Evolutionary conservation across 2,888 invertebrate species (phyloP).

Genomic region (Tridacna gigas): DNA sequence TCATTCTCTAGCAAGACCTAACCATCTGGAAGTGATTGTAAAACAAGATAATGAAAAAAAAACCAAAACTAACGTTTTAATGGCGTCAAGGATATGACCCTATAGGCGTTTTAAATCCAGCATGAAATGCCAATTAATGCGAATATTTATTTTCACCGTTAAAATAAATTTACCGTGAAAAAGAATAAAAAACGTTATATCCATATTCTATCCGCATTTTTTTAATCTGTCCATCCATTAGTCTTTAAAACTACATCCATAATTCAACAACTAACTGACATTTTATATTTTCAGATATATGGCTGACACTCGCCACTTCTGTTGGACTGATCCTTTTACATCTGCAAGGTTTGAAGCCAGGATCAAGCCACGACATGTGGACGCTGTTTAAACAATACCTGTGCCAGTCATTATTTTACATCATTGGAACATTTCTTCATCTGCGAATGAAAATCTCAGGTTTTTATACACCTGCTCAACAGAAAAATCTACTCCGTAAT

Average conservation of each 20-base stretch:
- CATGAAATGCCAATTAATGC: too few relatives aligned
- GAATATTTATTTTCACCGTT: too few relatives aligned
- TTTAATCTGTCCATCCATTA: background rate
- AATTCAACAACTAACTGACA: background rate
- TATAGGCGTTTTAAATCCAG: too few relatives aligned
- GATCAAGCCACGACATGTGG: slow-evolving; percentile 19
- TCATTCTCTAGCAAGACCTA: too few relatives aligned
- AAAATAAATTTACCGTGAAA: too few relatives aligned
- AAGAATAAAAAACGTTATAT: too few relatives aligned
- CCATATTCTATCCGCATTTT: too few relatives aligned
- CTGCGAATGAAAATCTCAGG: slow-evolving; percentile 34
- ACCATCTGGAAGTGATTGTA: too few relatives aligned
- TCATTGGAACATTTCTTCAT: slow-evolving; percentile 37
- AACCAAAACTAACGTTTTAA: too few relatives aligned
- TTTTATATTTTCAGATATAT: slow-evolving; percentile 9
- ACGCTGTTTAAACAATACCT: slow-evolving; percentile 34
- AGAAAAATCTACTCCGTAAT: slow-evolving; percentile 31
- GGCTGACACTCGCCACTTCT: background rate
- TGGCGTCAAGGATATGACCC: too few relatives aligned
- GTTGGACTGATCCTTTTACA: slow-evolving; percentile 27
- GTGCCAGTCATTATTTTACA: slow-evolving; percentile 33
- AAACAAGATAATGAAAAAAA: too few relatives aligned
- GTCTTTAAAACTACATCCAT: background rate
- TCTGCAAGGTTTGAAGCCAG: slow-evolving; percentile 34
- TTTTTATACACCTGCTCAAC: slow-evolving; percentile 35